Percentiles rank a stretch among this genome's conserved stretches.
Evolutionary conservation across 2,113 vertebrate species (phyloP).

Genomic region (Ophthalmolycus amberensis): DNA sequence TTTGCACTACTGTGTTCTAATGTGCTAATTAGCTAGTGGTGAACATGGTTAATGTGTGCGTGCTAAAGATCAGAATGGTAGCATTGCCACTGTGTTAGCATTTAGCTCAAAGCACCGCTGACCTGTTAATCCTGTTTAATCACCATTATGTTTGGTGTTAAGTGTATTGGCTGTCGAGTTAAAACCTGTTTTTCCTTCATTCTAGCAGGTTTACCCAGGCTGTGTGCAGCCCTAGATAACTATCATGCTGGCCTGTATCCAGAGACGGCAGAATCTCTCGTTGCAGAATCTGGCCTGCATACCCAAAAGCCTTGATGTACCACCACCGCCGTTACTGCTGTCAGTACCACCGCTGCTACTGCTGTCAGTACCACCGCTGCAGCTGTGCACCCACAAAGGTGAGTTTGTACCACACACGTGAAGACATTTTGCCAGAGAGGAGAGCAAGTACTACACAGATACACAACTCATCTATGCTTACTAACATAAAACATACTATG

Average conservation of each 20-base stretch:
- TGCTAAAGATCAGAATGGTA: neutral
- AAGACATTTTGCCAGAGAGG: neutral
- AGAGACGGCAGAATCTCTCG: constrained; percentile 92
- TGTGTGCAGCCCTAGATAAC: constrained; percentile 64
- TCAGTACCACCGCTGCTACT: constrained; percentile 56
- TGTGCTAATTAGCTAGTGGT: neutral
- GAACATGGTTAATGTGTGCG: neutral
- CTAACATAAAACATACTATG: neutral
- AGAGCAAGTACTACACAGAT: neutral
- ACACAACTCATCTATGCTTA: neutral
- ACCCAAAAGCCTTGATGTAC: constrained; percentile 88
- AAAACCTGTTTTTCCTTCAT: neutral
- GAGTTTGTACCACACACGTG: constrained; percentile 71
- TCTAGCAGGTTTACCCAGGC: constrained; percentile 75
- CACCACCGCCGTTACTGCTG: constrained; percentile 58
- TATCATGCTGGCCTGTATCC: constrained; percentile 98
- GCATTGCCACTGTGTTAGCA: neutral
- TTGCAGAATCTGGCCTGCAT: constrained; percentile 89
- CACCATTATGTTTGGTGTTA: neutral
- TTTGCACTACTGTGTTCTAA: neutral
- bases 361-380: constrained; percentile 58
- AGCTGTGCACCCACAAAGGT: constrained; percentile 86
- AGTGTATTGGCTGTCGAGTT: neutral
- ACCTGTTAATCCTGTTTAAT: neutral
- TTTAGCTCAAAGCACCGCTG: neutral